These are phyloP conservation scores for Leucoraja erinaceus DNA, from an alignment of 2,113 vertebrate genomes.

Conservation along the genomic window DNA sequence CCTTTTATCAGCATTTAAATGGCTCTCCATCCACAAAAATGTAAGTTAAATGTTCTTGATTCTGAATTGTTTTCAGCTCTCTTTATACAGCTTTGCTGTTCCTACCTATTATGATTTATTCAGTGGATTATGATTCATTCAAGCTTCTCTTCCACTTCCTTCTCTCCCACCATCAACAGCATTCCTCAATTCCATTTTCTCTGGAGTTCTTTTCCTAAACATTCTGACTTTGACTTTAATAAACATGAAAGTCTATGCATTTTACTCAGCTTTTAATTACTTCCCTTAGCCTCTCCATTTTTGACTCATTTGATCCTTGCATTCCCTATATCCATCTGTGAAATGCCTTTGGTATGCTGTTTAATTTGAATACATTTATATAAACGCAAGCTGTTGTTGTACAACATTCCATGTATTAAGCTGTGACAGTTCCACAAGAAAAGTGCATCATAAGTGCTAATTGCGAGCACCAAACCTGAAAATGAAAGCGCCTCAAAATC, in stretches of 20 bases:
- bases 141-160: background rate
- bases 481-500: background rate
- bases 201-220: background rate
- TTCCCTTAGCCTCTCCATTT: background rate
- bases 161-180: background rate
- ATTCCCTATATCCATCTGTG: background rate
- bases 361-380: background rate
- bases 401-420: background rate
- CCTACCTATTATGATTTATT: background rate
- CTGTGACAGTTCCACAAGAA: background rate
- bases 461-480: background rate
- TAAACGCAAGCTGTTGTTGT: background rate
- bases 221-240: background rate
- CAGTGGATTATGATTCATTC: background rate
- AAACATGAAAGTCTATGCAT: background rate
- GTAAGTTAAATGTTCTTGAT: background rate
- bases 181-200: background rate
- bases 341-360: background rate
- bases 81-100: background rate
- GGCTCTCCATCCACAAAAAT: background rate
- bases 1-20: background rate
- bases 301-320: background rate
- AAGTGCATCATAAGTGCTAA: background rate
- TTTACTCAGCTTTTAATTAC: background rate
- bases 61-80: background rate